Conservation (phyloP, 2,888 invertebrate species). For the Sphecodes monilicornis region DNA sequence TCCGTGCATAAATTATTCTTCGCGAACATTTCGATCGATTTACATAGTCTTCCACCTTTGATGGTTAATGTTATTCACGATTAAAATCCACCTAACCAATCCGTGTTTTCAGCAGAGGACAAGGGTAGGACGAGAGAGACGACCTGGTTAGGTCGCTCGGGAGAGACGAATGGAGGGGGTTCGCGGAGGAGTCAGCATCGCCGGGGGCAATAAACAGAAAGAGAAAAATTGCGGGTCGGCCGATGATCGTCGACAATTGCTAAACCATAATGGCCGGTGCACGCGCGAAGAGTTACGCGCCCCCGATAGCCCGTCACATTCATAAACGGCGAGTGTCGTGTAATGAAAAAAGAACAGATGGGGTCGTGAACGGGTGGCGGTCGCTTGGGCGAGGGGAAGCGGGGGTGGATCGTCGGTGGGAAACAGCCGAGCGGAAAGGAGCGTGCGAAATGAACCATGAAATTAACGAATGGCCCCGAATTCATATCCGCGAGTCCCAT, state of each 20-base stretch:
- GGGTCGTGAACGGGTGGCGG: constrained; percentile 2
- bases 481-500: constrained; percentile 75
- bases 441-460: constrained; percentile 77
- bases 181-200: constrained; percentile 6
- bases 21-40: no score
- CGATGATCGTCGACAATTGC: constrained; percentile 69
- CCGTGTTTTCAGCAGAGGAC: not conserved
- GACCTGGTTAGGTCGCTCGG: not conserved
- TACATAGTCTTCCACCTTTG: no score
- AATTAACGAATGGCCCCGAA: constrained; percentile 78
- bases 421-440: constrained; percentile 48
- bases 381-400: not conserved
- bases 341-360: constrained; percentile 63
- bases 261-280: constrained; percentile 56
- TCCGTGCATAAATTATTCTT: no score
- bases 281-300: constrained; percentile 60
- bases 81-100: not conserved
- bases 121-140: not conserved
- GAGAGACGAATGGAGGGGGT: not conserved
- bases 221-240: constrained; percentile 46
- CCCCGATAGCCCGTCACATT: constrained; percentile 66
- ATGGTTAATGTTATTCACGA: no score
- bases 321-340: constrained; percentile 70
- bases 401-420: constrained; percentile 15
- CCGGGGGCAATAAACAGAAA: constrained; percentile 32